phyloP scores from a whole-genome alignment of 2,797 vertebrate species.

The Lutjanus argentimaculatus region DNA sequence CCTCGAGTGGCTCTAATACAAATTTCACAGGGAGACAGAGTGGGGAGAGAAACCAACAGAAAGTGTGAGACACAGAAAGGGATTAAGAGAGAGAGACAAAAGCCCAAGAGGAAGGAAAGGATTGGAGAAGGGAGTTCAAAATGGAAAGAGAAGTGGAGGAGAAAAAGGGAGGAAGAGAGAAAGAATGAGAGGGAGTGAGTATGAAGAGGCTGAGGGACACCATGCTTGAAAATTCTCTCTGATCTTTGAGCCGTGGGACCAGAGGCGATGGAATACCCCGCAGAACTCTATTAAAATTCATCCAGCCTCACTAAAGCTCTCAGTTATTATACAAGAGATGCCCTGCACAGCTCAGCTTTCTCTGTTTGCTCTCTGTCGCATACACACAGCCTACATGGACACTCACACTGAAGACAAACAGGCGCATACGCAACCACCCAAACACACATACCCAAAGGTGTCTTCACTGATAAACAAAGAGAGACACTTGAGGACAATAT shows the following conservation, averaged over 20 bases:
- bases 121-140: constrained; percentile 64
- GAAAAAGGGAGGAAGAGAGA: constrained; percentile 29
- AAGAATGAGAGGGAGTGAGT: constrained; percentile 50
- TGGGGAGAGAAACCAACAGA: constrained; percentile 58
- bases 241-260: constrained; percentile 82
- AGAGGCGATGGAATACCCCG: constrained; percentile 80
- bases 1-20: constrained; percentile 81
- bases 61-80: constrained; percentile 68
- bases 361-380: constrained; percentile 61
- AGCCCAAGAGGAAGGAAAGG: constrained; percentile 69
- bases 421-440: not conserved
- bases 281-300: constrained; percentile 86
- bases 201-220: constrained; percentile 76
- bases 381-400: constrained; percentile 14
- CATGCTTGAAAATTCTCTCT: constrained; percentile 84
- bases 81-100: constrained; percentile 79
- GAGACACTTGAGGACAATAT: constrained; percentile 2
- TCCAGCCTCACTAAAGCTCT: constrained; percentile 72
- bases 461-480: not conserved
- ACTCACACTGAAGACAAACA: constrained; percentile 29
- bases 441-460: constrained; percentile 1
- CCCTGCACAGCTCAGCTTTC: constrained; percentile 66
- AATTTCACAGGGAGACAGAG: constrained; percentile 75
- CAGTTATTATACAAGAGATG: constrained; percentile 81
- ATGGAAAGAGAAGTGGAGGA: constrained; percentile 53